Conservation (phyloP, 2,888 invertebrate genomes). For the Rutpela maculata region DNA sequence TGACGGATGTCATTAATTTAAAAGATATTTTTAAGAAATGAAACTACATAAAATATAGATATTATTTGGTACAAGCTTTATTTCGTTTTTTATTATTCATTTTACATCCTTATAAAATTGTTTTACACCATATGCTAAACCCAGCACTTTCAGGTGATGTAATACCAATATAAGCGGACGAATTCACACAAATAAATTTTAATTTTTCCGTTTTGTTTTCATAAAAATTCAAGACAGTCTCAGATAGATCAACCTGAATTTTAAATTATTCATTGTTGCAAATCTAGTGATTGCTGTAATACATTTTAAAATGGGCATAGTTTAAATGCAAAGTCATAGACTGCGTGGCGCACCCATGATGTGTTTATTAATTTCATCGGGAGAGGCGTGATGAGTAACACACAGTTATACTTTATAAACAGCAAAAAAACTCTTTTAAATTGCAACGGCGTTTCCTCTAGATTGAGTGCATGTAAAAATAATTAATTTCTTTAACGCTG, state of each 20-base stretch:
- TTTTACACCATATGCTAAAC: too few species aligned
- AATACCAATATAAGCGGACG: too few species aligned
- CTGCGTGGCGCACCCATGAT: conserved; percentile 19
- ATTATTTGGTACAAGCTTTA: too few species aligned
- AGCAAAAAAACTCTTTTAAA: conserved; percentile 23
- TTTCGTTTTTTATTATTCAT: too few species aligned
- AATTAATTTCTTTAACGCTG: conserved; percentile 47
- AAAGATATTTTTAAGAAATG: too few species aligned
- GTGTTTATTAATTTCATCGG: conserved; percentile 19
- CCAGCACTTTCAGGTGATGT: too few species aligned
- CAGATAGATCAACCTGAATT: background rate
- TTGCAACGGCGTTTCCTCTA: conserved; percentile 29
- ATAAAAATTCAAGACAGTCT: background rate
- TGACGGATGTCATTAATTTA: too few species aligned
- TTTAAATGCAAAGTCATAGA: conserved; percentile 8
- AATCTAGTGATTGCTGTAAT: background rate
- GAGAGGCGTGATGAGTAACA: conserved; percentile 22
- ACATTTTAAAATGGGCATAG: conserved; percentile 18
- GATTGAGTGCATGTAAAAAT: conserved; percentile 21
- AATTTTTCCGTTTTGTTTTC: background rate
- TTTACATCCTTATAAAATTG: too few species aligned
- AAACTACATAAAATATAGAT: too few species aligned
- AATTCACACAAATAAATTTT: background rate
- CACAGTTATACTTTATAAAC: conserved; percentile 25
- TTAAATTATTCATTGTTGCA: background rate